Percentiles rank a stretch among this genome's conserved stretches.
phyloP scores from a whole-genome alignment of 2,113 vertebrate genomes.

The Catharus fuscescens region DNA sequence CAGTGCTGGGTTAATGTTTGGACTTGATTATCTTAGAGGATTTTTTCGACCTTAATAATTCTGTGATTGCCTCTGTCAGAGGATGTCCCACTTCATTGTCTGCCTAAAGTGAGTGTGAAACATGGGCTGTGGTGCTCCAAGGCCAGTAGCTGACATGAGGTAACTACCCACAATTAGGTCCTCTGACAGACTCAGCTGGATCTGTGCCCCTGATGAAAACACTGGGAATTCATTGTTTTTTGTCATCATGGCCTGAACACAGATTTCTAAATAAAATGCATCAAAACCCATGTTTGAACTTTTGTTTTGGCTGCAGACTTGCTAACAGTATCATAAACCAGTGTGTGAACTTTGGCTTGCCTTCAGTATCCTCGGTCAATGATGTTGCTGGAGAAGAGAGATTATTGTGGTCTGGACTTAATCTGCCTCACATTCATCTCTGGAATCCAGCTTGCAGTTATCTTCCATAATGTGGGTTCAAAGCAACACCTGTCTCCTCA shows the following conservation, averaged over 20 bases:
- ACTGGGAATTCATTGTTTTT: neutral
- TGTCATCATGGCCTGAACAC: neutral
- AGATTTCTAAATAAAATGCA: neutral
- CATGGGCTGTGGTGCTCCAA: neutral
- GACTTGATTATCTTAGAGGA: neutral
- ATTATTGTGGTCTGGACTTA: slow-evolving; percentile 50
- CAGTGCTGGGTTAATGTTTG: neutral
- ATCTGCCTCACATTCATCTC: slow-evolving; percentile 43
- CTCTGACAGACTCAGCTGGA: neutral
- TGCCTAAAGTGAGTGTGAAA: neutral
- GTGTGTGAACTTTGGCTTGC: slow-evolving; percentile 63
- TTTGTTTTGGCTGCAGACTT: slow-evolving; percentile 36
- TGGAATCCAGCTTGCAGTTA: slow-evolving; percentile 29
- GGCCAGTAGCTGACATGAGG: neutral
- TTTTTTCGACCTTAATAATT: neutral
- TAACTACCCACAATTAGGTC: neutral
- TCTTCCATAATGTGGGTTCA: slow-evolving; percentile 38
- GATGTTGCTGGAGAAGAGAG: slow-evolving; percentile 32
- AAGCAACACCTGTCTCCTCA: slow-evolving; percentile 59
- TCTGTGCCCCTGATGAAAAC: neutral
- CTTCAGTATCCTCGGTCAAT: neutral
- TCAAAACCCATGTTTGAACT: neutral
- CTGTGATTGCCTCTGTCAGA: neutral
- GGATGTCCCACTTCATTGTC: neutral
- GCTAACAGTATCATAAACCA: neutral